Percentiles rank a stretch among this genome's conserved stretches.
These are phyloP conservation scores for Neogobius melanostomus DNA, from an alignment of 2,113 vertebrate species.

Conservation along the genomic window DNA sequence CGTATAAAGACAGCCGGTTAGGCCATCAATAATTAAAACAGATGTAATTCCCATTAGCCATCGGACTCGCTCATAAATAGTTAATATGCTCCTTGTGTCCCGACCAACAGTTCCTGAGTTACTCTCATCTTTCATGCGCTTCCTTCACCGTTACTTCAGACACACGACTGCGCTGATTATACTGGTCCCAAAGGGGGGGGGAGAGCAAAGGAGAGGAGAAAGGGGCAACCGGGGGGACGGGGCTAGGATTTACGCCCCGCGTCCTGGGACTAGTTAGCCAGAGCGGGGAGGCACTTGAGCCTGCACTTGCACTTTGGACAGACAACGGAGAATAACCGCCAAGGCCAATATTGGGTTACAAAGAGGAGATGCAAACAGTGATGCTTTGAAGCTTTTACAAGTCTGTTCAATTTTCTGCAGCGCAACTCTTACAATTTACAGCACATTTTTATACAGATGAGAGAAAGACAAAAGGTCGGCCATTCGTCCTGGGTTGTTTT, in stretches of 20 bases:
- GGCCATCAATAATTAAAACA: constrained; percentile 81
- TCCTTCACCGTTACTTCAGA: constrained; percentile 21
- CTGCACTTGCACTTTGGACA: constrained; percentile 24
- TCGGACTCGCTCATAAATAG: constrained; percentile 72
- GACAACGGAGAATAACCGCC: constrained; percentile 31
- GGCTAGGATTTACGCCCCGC: constrained; percentile 52
- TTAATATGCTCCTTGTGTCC: constrained; percentile 71
- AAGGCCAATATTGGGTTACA: constrained; percentile 4
- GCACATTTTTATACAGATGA: not conserved
- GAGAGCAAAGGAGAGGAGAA: constrained; percentile 37
- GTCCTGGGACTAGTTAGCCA: constrained; percentile 52
- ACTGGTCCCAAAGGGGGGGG: constrained; percentile 57
- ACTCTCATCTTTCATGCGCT: constrained; percentile 40
- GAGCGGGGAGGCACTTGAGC: constrained; percentile 42
- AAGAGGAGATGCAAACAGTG: not conserved
- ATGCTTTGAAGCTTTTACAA: not conserved
- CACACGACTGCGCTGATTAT: constrained; percentile 52
- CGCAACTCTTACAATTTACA: no score
- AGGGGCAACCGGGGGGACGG: constrained; percentile 25
- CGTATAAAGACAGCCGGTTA: constrained; percentile 74
- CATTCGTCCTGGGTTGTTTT: no score
- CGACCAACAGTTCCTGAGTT: constrained; percentile 14
- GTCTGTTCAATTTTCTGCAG: not conserved
- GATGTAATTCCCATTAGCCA: constrained; percentile 76
- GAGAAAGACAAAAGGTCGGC: no score